These are phyloP conservation scores for Falco peregrinus DNA, from an alignment of 2,797 vertebrate species.

Conservation along the genomic window DNA sequence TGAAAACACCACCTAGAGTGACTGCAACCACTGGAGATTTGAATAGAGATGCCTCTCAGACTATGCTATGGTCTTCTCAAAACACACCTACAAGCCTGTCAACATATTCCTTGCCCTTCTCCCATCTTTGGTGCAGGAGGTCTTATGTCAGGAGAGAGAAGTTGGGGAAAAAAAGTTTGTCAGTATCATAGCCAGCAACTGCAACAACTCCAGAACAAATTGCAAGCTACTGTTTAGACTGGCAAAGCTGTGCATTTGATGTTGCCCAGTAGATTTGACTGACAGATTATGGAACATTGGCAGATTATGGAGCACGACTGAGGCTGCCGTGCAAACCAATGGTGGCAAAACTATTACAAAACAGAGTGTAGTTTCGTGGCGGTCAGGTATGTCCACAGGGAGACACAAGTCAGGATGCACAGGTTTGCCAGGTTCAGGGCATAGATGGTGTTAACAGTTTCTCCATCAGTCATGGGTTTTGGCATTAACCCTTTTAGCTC, in stretches of 20 bases:
- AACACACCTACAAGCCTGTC: not conserved
- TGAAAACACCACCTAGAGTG: not conserved
- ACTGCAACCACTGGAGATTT: not conserved
- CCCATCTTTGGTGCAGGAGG: not conserved
- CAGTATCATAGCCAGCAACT: not conserved
- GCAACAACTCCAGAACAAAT: not conserved
- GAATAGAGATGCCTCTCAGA: not conserved
- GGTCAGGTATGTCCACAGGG: not conserved
- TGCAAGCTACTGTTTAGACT: not conserved
- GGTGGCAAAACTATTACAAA: not conserved
- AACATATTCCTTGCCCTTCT: not conserved
- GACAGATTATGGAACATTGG: not conserved
- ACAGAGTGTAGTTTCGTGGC: fast-evolving
- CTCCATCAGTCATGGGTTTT: not conserved
- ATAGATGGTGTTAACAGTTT: not conserved
- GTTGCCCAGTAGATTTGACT: not conserved
- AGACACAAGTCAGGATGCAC: not conserved
- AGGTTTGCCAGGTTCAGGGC: not conserved
- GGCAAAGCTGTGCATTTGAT: not conserved
- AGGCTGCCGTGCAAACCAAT: not conserved
- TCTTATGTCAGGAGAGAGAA: not conserved
- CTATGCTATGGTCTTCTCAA: not conserved
- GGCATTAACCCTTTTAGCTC: not conserved
- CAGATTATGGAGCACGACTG: not conserved
- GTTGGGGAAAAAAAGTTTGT: not conserved